phyloP scores from a whole-genome alignment of 2,113 vertebrate species.

The Tichodroma muraria region DNA sequence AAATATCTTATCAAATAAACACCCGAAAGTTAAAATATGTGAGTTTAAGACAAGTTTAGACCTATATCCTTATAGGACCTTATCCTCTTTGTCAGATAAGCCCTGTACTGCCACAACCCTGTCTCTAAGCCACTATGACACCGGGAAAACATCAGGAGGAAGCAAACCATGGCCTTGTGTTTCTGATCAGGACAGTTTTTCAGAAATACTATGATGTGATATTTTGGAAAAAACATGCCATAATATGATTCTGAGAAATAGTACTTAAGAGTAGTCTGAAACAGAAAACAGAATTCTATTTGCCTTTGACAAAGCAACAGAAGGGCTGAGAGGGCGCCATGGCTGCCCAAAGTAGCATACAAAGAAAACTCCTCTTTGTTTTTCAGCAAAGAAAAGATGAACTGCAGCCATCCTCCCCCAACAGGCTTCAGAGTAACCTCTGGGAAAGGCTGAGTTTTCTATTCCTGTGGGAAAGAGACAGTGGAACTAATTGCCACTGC shows the following conservation, averaged over 20 bases:
- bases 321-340: not conserved
- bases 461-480: not conserved
- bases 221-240: not conserved
- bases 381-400: not conserved
- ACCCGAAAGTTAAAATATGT: not conserved
- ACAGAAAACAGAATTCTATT: not conserved
- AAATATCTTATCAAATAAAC: not conserved
- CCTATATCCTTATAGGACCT: too few species aligned
- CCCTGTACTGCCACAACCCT: not conserved
- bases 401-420: not conserved
- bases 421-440: not conserved
- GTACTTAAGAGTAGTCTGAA: not conserved
- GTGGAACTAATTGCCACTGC: not conserved
- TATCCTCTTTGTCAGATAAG: not conserved
- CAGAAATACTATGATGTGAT: not conserved
- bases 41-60: not conserved
- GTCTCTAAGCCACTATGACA: not conserved
- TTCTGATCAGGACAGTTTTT: not conserved
- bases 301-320: not conserved
- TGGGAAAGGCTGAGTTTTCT: not conserved
- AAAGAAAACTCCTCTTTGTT: not conserved
- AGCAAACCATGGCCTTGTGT: accelerated
- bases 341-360: not conserved
- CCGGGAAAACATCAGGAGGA: not conserved
- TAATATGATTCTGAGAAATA: not conserved